Evolutionary conservation across 2,113 vertebrate species (phyloP), one percentile per base, ranked within the genome.

Genomic region (Notechis scutatus): DNA sequence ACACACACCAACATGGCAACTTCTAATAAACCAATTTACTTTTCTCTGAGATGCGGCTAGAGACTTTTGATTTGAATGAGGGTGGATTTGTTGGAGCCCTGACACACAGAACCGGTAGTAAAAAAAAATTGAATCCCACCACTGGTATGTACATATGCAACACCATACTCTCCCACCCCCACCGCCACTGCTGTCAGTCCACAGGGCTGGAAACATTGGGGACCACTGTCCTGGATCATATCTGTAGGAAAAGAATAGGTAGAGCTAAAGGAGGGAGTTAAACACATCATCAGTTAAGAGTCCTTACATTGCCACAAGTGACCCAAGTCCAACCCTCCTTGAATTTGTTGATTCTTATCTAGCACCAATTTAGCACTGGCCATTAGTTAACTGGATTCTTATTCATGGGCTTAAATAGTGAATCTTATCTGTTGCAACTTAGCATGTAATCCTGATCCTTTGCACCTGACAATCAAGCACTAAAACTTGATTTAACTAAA

Each of bases 401-500:
- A n/a, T 69, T 15, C 29, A 69, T 69, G 34, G 29, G 5, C 12
- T 34, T 69, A 34, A 69, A 69, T 69, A 34, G 34, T 69, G 15
- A 69, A 69, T 69, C 29, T 34, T 69, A n/a, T 69, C 29, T 69
- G n/a, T 15, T 69, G 5, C 14, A 69, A 34, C 2, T 69, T 69
- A n/a, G n/a, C 64, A 69, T 69, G 14, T 69, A 12, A 29, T n/a
- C 64, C 64, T 69, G 64, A 34, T 69, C 29, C 14, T 34, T 69
- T 69, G 29, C 12, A 4, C 61, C 29, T n/a, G 26, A n/a, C 26
- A 69, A n/a, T 86, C 50, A 52, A 52, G 26, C 45, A 54, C 14
- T 57, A 42, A 90, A 92, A 55, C 29, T 64, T 93, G 14, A 55
- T 95, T 92, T 94, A 2, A 0, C 54, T 61, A 39, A 90, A 92